Base-by-base conservation (phyloP, 2,797 vertebrate species). In the Xenops minutus region DNA sequence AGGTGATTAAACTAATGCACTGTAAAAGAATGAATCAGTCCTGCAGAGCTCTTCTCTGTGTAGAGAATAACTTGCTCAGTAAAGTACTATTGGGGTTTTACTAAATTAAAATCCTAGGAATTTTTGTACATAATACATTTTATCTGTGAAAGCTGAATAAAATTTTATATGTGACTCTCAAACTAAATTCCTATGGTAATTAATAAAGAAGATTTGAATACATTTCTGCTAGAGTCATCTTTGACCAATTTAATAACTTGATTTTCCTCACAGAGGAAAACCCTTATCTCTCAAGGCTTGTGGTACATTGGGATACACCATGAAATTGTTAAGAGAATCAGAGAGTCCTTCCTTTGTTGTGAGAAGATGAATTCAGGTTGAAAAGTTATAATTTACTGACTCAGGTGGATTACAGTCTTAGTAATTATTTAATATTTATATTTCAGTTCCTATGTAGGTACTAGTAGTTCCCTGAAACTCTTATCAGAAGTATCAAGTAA, bases 1-100 rank as follows among this genome's bases (percentile, higher is more conserved):
- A 94, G 92, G 94, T 95, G 91, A 97, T 97, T 97, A 96, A 96
- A 97, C 91, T 95, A 97, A 97, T 96, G 94, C 91, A 89, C 92
- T 95, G 71, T 95, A 93, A 97, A 97, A 96, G 74, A 97, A 96
- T 90, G 87, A 89, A 93, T 80, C 74, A 92, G 68, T 90, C 76
- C 77, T 95, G 82, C 75, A 88, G 91, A 94, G 89, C 72, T 97
- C 61, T 52, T 96, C 88, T 81, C 86, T 88, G 61, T 73, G 87
- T 51, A 91, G 92, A 89, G 91, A 97, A 95, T 95, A 96, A 91
- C 81, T 93, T 95, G 81, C 67, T 94, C 6, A 1, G 88, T 93
- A 92, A 92, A 93, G 66, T 91, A 91, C 85, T 94, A 54, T 23
- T 97, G 96, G 79, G 94, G 76, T 95, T 97, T 97, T 95, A 89